phyloP scores from a whole-genome alignment of 2,888 invertebrate species.

The Frankliniella fusca region DNA sequence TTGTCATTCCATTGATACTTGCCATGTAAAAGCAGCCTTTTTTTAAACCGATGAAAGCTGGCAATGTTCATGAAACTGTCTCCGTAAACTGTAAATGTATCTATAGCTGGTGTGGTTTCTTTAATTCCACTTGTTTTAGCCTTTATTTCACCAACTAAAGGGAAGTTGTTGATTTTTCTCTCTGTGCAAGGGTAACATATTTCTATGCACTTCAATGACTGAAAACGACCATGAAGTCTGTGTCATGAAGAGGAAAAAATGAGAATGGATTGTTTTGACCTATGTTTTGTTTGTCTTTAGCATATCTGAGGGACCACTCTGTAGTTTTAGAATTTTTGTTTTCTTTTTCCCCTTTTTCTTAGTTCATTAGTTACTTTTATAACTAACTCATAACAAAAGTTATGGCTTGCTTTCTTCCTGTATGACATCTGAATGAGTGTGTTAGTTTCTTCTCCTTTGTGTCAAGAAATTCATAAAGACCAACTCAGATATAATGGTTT shows the following conservation, averaged over 20 bases:
- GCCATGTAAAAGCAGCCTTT: neutral
- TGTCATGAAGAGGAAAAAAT: no score
- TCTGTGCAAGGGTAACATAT: neutral
- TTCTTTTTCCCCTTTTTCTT: neutral
- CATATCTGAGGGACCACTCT: constrained; percentile 17
- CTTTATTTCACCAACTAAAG: neutral
- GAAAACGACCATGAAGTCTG: neutral
- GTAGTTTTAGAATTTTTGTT: neutral
- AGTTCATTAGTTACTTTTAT: neutral
- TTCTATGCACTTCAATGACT: neutral
- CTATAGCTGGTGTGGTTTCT: neutral
- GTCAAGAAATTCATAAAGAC: no score
- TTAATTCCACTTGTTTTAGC: neutral
- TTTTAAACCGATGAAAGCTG: neutral
- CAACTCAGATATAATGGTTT: no score
- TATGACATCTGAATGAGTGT: neutral
- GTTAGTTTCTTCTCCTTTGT: neutral
- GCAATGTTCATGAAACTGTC: no score
- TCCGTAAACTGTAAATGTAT: neutral
- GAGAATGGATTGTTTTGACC: neutral
- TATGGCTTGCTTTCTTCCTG: neutral
- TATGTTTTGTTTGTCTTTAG: constrained; percentile 13
- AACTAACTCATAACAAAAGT: neutral
- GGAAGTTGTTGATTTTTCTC: neutral
- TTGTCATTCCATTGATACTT: neutral